phyloP scores from a whole-genome alignment of 2,888 invertebrate species.

The Lomographa bimaculata region DNA sequence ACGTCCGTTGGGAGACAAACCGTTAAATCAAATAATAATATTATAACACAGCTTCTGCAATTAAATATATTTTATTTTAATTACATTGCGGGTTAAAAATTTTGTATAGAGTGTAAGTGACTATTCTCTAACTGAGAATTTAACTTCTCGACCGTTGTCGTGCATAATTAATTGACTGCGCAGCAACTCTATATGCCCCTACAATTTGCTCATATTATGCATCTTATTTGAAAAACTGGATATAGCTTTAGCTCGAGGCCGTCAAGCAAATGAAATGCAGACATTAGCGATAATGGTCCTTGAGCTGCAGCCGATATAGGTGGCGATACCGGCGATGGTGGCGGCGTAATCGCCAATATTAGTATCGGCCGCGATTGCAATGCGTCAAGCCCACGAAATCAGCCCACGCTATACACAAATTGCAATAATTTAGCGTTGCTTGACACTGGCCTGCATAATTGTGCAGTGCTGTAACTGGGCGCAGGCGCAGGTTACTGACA shows the following conservation, averaged over 20 bases:
- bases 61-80: too few species aligned
- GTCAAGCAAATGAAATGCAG: conserved; percentile 26
- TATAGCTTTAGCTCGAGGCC: conserved; percentile 5
- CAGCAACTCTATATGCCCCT: too few species aligned
- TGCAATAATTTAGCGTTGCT: conserved; percentile 50
- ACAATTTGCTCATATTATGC: too few species aligned
- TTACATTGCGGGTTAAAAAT: too few species aligned
- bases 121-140: too few species aligned
- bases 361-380: conserved; percentile 39
- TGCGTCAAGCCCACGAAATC: conserved; percentile 47
- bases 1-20: too few species aligned
- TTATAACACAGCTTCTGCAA: too few species aligned
- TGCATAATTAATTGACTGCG: too few species aligned
- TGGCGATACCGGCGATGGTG: conserved; percentile 33
- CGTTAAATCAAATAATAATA: too few species aligned
- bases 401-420: conserved; percentile 49
- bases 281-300: conserved; percentile 23
- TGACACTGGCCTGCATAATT: conserved; percentile 42
- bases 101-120: too few species aligned
- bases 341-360: conserved; percentile 43
- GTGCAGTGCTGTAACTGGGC: conserved; percentile 28
- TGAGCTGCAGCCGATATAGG: conserved; percentile 29
- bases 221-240: too few species aligned
- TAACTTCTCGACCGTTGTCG: too few species aligned
- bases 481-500: conserved; percentile 25